These are phyloP conservation scores for Thripadectes ignobilis DNA, from an alignment of 2,797 vertebrate species.

Conservation along the genomic window DNA sequence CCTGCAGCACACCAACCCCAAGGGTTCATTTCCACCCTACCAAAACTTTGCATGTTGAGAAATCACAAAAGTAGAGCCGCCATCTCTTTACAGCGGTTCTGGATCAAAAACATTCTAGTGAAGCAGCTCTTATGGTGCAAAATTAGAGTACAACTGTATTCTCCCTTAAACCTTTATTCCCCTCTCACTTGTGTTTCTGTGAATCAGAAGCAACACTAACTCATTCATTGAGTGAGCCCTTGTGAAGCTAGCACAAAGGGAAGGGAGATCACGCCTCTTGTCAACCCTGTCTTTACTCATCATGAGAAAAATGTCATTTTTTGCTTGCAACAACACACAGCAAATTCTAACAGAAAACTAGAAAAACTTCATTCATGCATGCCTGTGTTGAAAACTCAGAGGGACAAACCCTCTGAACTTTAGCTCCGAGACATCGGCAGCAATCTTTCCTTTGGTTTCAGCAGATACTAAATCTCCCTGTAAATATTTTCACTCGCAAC, in stretches of 20 bases:
- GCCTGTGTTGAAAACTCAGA: fast-evolving
- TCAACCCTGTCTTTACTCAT: neutral
- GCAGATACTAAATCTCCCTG: neutral
- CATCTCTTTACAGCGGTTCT: fast-evolving
- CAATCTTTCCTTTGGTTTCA: neutral
- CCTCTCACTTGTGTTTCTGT: neutral
- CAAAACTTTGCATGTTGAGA: neutral
- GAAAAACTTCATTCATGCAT: neutral
- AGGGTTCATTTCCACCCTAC: neutral
- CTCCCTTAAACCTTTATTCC: neutral
- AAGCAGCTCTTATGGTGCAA: neutral
- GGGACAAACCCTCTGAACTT: neutral
- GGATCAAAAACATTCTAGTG: neutral
- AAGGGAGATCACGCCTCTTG: neutral
- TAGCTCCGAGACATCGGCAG: neutral
- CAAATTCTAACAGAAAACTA: neutral
- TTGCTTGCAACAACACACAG: neutral
- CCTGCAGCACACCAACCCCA: neutral
- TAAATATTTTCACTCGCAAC: neutral
- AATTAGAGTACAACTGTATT: neutral
- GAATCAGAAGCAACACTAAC: neutral
- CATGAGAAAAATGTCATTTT: neutral
- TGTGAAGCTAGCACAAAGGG: neutral
- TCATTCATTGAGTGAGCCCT: neutral
- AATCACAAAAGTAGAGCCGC: neutral